A percentile compares a stretch with the other conserved stretches of the same genome.
Evolutionary conservation across 2,113 vertebrate species (phyloP).

Genomic region (Scartelaos histophorus): DNA sequence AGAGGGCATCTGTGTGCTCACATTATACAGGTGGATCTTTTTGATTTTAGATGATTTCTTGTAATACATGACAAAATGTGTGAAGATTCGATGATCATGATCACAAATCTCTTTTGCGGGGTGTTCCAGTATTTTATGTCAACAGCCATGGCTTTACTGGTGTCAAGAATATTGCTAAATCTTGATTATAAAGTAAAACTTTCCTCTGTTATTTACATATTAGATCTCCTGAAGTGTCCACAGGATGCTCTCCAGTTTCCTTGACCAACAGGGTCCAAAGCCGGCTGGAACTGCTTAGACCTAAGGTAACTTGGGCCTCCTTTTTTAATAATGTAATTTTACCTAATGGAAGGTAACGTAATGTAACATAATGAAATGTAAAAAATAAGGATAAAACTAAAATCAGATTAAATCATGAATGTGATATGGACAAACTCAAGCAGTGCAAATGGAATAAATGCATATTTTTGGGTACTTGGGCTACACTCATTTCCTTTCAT

Average conservation of each 20-base stretch:
- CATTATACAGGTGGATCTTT: slow-evolving; percentile 80
- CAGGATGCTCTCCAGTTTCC: slow-evolving; percentile 79
- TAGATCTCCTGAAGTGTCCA: slow-evolving; percentile 84
- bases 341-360: background rate
- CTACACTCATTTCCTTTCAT: background rate
- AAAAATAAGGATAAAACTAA: too few relatives aligned
- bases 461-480: background rate
- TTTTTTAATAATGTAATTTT: background rate
- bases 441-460: background rate
- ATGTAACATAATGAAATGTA: too few relatives aligned
- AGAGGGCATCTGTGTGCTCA: slow-evolving; percentile 73
- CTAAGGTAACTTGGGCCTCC: slow-evolving; percentile 79
- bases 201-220: slow-evolving; percentile 34
- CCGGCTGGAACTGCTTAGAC: slow-evolving; percentile 72
- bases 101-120: too few relatives aligned
- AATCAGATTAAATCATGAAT: background rate
- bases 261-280: slow-evolving; percentile 80
- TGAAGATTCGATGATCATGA: too few relatives aligned
- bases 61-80: too few relatives aligned
- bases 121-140: background rate
- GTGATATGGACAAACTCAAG: too few relatives aligned
- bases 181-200: background rate
- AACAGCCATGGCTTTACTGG: background rate
- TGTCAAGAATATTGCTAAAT: background rate
- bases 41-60: background rate